Conservation (phyloP, 23 tunicate species). For the Halocynthia aurantium region DNA sequence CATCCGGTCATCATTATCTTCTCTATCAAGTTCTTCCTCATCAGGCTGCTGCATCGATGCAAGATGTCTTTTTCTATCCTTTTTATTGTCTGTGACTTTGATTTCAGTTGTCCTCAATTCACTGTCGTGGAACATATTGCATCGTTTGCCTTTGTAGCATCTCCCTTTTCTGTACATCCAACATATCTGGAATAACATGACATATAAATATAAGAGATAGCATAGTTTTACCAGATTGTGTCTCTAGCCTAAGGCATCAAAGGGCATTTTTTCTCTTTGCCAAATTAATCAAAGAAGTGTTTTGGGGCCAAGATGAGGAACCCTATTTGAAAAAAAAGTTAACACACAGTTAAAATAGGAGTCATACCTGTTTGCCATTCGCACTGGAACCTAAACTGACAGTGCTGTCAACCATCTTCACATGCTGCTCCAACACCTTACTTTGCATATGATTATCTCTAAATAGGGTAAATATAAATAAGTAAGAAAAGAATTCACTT, state of each 20-base stretch:
- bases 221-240: too few relatives aligned
- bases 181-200: slow-evolving; percentile 39
- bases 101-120: slow-evolving; percentile 32
- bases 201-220: not conserved
- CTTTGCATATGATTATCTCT: slow-evolving; percentile 20
- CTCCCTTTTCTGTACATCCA: slow-evolving; percentile 86
- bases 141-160: slow-evolving; percentile 54
- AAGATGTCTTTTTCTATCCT: too few relatives aligned
- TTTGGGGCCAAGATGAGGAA: not conserved
- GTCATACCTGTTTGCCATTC: slow-evolving; percentile 45
- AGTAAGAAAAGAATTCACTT: not conserved
- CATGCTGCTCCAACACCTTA: slow-evolving; percentile 57
- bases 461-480: not conserved
- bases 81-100: not conserved
- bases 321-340: not conserved
- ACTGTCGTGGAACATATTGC: slow-evolving; percentile 80
- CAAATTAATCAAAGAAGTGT: not conserved
- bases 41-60: not conserved
- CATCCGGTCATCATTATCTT: slow-evolving; percentile 14
- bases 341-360: not conserved
- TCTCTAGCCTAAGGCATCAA: too few relatives aligned
- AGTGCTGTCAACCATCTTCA: slow-evolving; percentile 78
- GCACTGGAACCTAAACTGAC: slow-evolving; percentile 25
- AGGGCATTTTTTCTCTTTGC: not conserved
- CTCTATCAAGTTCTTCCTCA: not conserved